phyloP scores from a whole-genome alignment of 2,113 vertebrate genomes.

The Pampusana beccarii region DNA sequence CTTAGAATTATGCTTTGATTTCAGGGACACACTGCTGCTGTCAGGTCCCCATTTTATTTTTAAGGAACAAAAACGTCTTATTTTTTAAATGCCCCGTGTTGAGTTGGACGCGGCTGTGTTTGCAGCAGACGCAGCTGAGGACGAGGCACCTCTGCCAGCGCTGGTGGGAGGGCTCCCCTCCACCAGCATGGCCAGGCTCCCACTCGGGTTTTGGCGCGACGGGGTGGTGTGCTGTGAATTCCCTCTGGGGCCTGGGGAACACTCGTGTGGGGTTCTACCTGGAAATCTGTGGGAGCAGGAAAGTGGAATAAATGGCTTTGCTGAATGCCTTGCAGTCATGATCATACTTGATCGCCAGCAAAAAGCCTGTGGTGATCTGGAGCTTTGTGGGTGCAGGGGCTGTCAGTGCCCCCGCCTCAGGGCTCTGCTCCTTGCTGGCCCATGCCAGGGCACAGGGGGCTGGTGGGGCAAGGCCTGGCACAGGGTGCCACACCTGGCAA shows the following conservation, averaged over 20 bases:
- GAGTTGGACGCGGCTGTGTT: not conserved
- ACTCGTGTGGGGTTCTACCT: not conserved
- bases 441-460: not conserved
- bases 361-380: accelerated
- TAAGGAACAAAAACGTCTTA: not conserved
- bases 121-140: not conserved
- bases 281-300: slow-evolving; percentile 56
- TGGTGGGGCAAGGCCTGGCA: not conserved
- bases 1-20: slow-evolving; percentile 19
- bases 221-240: not conserved
- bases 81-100: not conserved
- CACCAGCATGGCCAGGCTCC: accelerated
- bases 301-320: slow-evolving; percentile 69
- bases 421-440: not conserved
- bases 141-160: not conserved
- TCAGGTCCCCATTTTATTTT: not conserved
- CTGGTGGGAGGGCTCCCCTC: not conserved
- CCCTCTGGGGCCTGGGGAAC: not conserved
- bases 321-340: not conserved
- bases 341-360: not conserved
- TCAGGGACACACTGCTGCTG: slow-evolving; percentile 5
- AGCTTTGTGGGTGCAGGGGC: accelerated
- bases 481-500: accelerated
- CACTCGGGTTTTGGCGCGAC: accelerated
- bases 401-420: accelerated